These are phyloP conservation scores for Callyntrura guangdongensis DNA, from an alignment of 2,888 invertebrate genomes.

Conservation along the genomic window DNA sequence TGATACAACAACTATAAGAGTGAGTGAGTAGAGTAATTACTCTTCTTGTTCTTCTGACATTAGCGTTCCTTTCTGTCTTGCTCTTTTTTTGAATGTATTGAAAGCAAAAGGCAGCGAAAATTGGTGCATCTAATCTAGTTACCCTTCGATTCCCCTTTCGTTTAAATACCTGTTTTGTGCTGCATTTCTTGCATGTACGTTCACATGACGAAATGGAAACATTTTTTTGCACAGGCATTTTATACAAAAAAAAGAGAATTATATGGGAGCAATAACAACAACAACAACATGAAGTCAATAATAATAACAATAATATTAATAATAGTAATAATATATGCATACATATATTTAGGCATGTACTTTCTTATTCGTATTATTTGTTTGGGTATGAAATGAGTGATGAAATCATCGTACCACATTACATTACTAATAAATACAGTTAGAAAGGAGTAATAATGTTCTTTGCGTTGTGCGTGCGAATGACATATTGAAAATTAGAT, in stretches of 20 bases:
- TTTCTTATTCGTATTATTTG: not conserved
- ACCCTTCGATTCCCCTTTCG: slow-evolving; percentile 64
- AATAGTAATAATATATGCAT: not conserved
- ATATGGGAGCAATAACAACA: slow-evolving; percentile 20
- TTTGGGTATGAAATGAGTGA: slow-evolving; percentile 6
- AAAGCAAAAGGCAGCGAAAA: slow-evolving; percentile 61
- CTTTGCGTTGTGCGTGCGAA: slow-evolving; percentile 26
- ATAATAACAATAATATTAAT: not conserved
- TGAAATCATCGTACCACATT: slow-evolving; percentile 30
- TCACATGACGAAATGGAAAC: slow-evolving; percentile 5
- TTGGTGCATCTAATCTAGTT: slow-evolving; percentile 63
- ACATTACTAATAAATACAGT: slow-evolving; percentile 33
- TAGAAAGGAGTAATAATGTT: slow-evolving; percentile 13
- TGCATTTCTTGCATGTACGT: slow-evolving; percentile 31
- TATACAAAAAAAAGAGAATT: slow-evolving; percentile 45
- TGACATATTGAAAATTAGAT: slow-evolving; percentile 22
- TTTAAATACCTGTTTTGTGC: slow-evolving; percentile 50
- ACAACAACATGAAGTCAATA: slow-evolving; percentile 28
- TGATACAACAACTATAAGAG: not conserved
- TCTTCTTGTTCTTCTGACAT: slow-evolving; percentile 40
- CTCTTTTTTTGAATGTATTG: slow-evolving; percentile 40
- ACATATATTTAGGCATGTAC: not conserved
- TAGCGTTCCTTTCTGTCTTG: slow-evolving; percentile 7
- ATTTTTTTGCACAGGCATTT: slow-evolving; percentile 39
- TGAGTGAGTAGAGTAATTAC: slow-evolving; percentile 41